Evolutionary conservation across 2,113 vertebrate genomes (phyloP).

Genomic region (Actenoides hombroni): DNA sequence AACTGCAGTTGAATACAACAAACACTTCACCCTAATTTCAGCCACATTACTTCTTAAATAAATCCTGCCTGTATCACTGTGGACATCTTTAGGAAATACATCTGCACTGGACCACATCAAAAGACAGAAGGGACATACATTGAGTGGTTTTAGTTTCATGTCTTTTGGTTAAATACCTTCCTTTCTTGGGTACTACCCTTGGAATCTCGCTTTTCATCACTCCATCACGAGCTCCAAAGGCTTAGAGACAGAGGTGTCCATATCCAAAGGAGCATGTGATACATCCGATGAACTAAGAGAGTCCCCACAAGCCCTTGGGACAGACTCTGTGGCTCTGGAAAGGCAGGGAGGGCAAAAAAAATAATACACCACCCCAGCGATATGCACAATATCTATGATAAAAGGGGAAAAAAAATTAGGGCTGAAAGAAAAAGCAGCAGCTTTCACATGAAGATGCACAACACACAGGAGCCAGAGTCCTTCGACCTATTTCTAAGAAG

Average conservation of each 20-base stretch:
- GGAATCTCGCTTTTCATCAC: not conserved
- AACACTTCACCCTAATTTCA: not conserved
- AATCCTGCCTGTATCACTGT: not conserved
- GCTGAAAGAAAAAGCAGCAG: not conserved
- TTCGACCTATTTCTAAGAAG: not conserved
- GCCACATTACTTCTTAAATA: not conserved
- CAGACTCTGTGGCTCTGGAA: not conserved
- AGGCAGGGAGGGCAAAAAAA: not conserved
- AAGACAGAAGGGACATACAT: not conserved
- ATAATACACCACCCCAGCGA: not conserved
- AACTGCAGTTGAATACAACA: not conserved
- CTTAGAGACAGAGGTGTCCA: not conserved
- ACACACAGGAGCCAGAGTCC: not conserved
- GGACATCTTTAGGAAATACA: not conserved
- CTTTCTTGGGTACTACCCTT: fast-evolving
- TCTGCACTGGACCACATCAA: not conserved
- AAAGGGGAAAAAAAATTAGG: not conserved
- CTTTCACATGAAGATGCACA: not conserved
- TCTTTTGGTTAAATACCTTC: not conserved
- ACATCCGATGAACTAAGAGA: not conserved
- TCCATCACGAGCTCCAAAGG: not conserved
- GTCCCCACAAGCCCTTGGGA: not conserved
- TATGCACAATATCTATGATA: not conserved
- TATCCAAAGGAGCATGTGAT: not conserved
- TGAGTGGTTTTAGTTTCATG: not conserved